Evolutionary conservation across 2,113 vertebrate genomes (phyloP).

Genomic region (Corynorhinus townsendii): DNA sequence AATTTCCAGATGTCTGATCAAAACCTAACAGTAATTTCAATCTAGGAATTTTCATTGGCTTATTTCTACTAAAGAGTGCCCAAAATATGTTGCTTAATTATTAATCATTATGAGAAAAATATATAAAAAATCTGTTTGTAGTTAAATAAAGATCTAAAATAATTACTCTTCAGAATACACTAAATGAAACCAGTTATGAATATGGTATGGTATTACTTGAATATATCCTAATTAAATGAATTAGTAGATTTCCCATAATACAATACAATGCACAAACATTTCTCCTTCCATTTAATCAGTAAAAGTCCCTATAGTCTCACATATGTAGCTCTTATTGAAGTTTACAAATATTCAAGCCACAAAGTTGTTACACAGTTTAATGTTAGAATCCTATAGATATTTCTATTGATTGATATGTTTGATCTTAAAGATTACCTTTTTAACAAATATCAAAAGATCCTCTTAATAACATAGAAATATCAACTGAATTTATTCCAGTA

Average conservation of each 20-base stretch:
- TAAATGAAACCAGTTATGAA: not conserved
- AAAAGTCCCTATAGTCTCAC: not conserved
- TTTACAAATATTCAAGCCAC: not conserved
- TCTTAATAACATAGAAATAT: not conserved
- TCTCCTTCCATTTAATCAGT: not conserved
- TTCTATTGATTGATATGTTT: not conserved
- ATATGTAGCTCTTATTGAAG: not conserved
- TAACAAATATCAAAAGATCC: not conserved
- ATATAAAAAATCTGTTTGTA: not conserved
- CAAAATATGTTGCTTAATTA: not conserved
- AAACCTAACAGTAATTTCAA: not conserved
- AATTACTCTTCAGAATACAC: conserved; percentile 5
- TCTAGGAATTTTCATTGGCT: not conserved
- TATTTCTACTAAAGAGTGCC: not conserved
- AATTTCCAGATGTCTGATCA: not conserved
- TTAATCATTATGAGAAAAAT: conserved; percentile 21
- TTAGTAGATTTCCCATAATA: not conserved
- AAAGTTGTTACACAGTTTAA: not conserved
- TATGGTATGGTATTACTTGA: not conserved
- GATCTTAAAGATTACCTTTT: not conserved
- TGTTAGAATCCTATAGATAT: not conserved
- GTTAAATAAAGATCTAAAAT: conserved; percentile 18
- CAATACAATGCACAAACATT: not conserved
- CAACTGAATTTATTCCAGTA: not conserved
- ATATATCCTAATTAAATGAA: not conserved